Evolutionary conservation across 2,113 vertebrate genomes (phyloP), one percentile per base, ranked within the genome.

Genomic region (Sigmodon hispidus): DNA sequence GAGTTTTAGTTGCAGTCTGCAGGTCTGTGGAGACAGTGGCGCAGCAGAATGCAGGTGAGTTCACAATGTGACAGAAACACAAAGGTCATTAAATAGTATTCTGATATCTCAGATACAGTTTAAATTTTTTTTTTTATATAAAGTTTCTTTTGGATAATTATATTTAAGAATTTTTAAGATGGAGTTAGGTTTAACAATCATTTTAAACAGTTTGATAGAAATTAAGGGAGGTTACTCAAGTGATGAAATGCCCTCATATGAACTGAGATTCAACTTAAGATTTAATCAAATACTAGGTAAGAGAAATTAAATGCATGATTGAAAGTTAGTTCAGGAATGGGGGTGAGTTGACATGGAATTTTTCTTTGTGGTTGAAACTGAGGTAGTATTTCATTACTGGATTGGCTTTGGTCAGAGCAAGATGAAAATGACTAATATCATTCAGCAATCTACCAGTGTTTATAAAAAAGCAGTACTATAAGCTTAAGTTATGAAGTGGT

Each of bases 351-450:
- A 79, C 43, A 87, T 93, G 94, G 95, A 97, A 81, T 91, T 96
- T 96, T 97, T 94, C 5, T 96, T 55, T 96, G 96, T 96, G 94
- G 92, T 88, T 85, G 93, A 97, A 97, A 97, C 80, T 96, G 97
- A 97, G 94, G 92, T 94, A 93, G 83, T 94, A 85, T 96, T 97
- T 96, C 48, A 89, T 97, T 96, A 95, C 69, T 81, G 67, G 81
- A 93, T 90, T 96, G 93, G 81, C 92, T 84, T 84, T 88, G 89
- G 72, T 70, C 59, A 96, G 85, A 88, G 69, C 86, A 94, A 90
- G 92, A 89, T 96, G 91, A 97, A 95, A 95, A 91, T 97, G 96
- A 96, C 91, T 97, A 94, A 93, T 95, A 91, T 45, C 24, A 21
- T 91, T 96, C 69, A 69, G 57, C 84, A 87, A 67, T 89, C 67